Percentiles rank a stretch among this genome's conserved stretches.
Evolutionary conservation across 2,113 vertebrate species (phyloP).

Genomic region (Microcebus murinus): DNA sequence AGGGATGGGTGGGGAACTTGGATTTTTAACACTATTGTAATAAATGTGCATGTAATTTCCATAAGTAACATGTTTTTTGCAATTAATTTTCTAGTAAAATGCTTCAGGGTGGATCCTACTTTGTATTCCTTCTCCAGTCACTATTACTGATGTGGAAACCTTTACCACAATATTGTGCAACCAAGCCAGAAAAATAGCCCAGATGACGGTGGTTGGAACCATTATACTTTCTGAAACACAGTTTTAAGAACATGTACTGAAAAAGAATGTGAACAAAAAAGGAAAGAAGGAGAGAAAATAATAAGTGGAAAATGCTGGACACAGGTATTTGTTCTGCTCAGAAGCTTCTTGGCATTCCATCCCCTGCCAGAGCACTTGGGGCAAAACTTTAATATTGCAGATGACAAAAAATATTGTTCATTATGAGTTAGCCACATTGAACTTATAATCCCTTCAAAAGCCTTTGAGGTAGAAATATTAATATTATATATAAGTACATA

Average conservation of each 20-base stretch:
- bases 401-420: neutral
- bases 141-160: neutral
- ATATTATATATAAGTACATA: neutral
- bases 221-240: neutral
- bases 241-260: neutral
- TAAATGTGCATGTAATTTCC: neutral
- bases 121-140: neutral
- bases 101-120: neutral
- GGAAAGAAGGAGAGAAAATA: neutral
- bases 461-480: neutral
- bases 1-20: neutral
- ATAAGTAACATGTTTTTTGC: neutral
- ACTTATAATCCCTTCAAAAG: neutral
- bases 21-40: constrained; percentile 34
- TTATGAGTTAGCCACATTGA: neutral
- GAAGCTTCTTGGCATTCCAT: constrained; percentile 27
- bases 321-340: neutral
- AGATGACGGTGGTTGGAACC: neutral
- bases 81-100: neutral
- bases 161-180: neutral
- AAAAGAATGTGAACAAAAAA: neutral
- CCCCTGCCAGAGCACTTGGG: neutral
- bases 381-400: neutral
- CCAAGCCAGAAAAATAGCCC: neutral
- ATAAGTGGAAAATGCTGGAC: neutral